A percentile compares a stretch with the other conserved stretches of the same genome.
These are phyloP conservation scores for Salmo trutta DNA, from an alignment of 2,797 vertebrate genomes.

Conservation along the genomic window DNA sequence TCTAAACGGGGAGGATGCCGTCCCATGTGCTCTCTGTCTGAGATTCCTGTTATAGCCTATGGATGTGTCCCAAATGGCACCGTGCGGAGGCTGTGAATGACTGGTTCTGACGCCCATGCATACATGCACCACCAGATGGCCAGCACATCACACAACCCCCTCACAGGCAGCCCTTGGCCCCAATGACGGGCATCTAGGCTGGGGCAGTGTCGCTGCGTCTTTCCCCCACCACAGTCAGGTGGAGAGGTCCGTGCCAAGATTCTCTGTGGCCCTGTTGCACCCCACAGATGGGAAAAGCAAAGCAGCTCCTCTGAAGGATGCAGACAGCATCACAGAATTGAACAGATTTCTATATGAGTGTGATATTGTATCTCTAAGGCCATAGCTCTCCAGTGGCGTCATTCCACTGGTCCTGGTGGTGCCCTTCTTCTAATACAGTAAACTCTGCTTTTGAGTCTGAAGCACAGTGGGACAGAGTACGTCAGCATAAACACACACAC, in stretches of 20 bases:
- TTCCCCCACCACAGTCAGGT: conserved; percentile 51
- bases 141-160: conserved; percentile 45
- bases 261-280: conserved; percentile 36
- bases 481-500: not conserved
- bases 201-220: conserved; percentile 35
- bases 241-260: conserved; percentile 51
- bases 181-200: conserved; percentile 29
- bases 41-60: not conserved
- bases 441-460: not conserved
- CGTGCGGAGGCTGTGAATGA: not conserved
- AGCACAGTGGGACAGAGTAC: not conserved
- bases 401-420: conserved; percentile 46
- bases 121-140: conserved; percentile 25
- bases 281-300: conserved; percentile 71
- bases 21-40: not conserved
- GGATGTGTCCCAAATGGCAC: not conserved
- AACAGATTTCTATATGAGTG: not conserved
- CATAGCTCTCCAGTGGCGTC: conserved; percentile 29
- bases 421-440: conserved; percentile 9
- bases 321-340: not conserved
- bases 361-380: not conserved
- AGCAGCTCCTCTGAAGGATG: conserved; percentile 42
- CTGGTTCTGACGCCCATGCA: not conserved
- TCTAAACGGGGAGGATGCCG: not conserved
- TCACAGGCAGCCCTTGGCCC: conserved; percentile 48